Conservation (phyloP, 1,140 invertebrate genomes). For the Platorchestia sp. region DNA sequence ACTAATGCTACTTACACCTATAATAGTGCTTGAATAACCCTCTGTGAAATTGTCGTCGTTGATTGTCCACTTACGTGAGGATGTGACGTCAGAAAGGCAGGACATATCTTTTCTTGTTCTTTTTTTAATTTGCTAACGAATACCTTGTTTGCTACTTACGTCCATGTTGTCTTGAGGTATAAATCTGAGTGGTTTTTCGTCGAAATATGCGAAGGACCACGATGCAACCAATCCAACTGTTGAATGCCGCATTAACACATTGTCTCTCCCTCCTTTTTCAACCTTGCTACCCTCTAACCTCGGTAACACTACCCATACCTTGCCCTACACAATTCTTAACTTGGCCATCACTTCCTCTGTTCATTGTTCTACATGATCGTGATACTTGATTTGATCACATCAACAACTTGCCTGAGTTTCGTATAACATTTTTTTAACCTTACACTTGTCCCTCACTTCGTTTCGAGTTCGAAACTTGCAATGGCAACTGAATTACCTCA, state of each 20-base stretch:
- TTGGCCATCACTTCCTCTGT: not conserved
- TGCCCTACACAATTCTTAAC: not conserved
- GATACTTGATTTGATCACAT: not conserved
- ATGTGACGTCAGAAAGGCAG: not conserved
- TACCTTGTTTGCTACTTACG: not conserved
- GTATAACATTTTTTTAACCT: not conserved
- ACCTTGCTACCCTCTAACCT: slow-evolving; percentile 59
- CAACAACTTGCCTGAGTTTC: not conserved
- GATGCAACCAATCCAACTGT: not conserved
- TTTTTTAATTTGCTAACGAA: not conserved
- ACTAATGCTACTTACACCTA: not conserved
- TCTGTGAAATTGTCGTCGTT: not conserved
- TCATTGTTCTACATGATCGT: not conserved
- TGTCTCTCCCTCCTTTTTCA: slow-evolving; percentile 58
- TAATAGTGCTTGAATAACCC: not conserved
- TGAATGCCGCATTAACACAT: slow-evolving; percentile 70
- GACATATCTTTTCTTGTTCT: not conserved
- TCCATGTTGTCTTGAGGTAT: not conserved
- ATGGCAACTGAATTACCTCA: not conserved
- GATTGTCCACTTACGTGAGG: not conserved
- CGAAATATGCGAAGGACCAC: not conserved
- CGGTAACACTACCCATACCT: slow-evolving; percentile 58
- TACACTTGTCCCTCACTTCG: not conserved
- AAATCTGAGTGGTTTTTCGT: not conserved
- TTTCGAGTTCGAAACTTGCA: not conserved